phyloP scores from a whole-genome alignment of 2,797 vertebrate genomes.

The Brachyalestes nurse region DNA sequence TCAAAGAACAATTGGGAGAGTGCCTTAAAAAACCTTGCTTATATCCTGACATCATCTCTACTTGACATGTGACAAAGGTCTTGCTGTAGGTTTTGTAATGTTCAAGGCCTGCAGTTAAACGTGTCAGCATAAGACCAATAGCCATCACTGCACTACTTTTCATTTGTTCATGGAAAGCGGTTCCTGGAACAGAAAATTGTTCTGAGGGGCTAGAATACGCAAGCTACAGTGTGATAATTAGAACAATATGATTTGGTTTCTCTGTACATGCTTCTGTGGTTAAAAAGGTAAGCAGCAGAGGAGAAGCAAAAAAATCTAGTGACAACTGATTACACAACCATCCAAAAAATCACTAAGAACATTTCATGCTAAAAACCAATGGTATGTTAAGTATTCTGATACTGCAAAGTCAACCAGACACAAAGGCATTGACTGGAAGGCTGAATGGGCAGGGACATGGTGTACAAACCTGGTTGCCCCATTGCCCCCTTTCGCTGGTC shows the following conservation, averaged over 20 bases:
- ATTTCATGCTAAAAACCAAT: conserved; percentile 16
- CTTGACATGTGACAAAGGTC: not conserved
- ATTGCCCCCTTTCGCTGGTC: conserved; percentile 17
- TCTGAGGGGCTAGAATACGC: not conserved
- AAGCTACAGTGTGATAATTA: not conserved
- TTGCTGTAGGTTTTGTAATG: not conserved
- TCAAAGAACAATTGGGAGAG: not conserved
- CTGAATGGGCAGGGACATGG: conserved; percentile 28
- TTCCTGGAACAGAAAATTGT: not conserved
- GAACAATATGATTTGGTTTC: not conserved
- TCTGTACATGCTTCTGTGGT: not conserved
- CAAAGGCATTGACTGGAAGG: not conserved
- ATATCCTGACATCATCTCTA: not conserved
- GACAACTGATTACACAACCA: conserved; percentile 30
- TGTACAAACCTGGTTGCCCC: conserved; percentile 20
- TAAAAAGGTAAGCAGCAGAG: not conserved
- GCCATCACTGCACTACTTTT: not conserved
- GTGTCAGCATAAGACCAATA: not conserved
- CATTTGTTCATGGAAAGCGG: not conserved
- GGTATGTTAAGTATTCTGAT: conserved; percentile 19
- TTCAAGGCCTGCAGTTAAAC: not conserved
- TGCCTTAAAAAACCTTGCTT: conserved; percentile 1
- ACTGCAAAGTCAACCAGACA: conserved; percentile 17
- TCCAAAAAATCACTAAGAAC: not conserved
- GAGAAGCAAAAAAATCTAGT: not conserved